Percentiles rank a stretch among this genome's conserved stretches.
Evolutionary conservation across 2,888 invertebrate species (phyloP).

Genomic region (Neoitamus cyanurus): DNA sequence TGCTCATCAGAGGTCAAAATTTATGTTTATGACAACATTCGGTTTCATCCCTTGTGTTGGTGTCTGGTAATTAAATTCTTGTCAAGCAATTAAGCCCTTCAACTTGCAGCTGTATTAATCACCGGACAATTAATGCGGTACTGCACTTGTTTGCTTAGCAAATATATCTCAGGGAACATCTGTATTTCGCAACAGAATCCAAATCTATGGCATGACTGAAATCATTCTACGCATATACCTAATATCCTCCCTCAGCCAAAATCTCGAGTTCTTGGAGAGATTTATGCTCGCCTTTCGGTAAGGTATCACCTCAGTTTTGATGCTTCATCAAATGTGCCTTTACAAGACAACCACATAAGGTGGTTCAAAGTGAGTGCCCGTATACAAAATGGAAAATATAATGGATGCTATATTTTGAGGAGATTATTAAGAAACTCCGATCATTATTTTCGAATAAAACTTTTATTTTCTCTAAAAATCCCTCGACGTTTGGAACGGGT

Average conservation of each 20-base stretch:
- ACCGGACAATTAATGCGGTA: conserved; percentile 14
- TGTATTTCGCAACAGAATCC: background rate
- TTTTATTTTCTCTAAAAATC: no score
- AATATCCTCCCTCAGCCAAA: background rate
- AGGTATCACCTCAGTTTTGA: background rate
- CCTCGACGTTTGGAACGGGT: no score
- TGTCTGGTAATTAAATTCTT: conserved; percentile 34
- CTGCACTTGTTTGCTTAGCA: conserved; percentile 19
- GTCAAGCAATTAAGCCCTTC: conserved; percentile 33
- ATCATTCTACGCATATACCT: background rate
- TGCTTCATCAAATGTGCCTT: background rate
- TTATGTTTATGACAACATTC: conserved; percentile 18
- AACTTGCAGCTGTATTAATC: conserved; percentile 32
- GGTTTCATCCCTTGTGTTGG: background rate
- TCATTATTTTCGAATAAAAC: no score
- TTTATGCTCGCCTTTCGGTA: background rate
- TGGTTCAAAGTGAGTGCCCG: background rate
- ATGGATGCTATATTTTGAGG: no score
- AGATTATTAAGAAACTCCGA: no score
- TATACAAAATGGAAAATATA: background rate
- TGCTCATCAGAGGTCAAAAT: conserved; percentile 2
- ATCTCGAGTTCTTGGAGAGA: background rate
- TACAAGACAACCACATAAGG: background rate
- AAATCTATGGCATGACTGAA: background rate
- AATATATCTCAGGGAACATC: conserved; percentile 35